Conservation (phyloP, 2,113 vertebrate species). For the Nibea albiflora region DNA sequence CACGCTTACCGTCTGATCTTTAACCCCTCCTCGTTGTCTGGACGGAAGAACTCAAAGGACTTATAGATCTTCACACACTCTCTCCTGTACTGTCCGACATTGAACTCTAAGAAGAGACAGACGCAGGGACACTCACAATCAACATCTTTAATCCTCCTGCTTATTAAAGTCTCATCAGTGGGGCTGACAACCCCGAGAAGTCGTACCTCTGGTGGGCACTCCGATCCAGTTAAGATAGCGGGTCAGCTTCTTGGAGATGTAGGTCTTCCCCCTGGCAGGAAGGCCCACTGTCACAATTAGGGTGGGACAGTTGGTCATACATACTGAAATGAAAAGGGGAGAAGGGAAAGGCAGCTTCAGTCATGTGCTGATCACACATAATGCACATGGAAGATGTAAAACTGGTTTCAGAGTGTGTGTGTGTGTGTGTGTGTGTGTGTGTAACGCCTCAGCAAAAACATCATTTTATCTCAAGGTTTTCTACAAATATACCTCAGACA, state of each 20-base stretch:
- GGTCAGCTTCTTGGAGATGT: conserved; percentile 98
- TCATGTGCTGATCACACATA: not conserved
- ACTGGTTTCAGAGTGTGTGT: not conserved
- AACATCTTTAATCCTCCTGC: not conserved
- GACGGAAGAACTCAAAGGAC: conserved; percentile 98
- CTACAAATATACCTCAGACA: not conserved
- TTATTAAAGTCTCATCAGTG: not conserved
- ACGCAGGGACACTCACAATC: not conserved
- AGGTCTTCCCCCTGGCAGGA: conserved; percentile 97
- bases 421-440: not conserved
- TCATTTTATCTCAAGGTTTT: not conserved
- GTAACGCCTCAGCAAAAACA: not conserved
- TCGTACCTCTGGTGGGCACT: conserved; percentile 93
- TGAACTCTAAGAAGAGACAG: conserved; percentile 88
- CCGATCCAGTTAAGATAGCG: conserved; percentile 99
- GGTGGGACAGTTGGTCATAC: conserved; percentile 98
- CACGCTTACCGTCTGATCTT: conserved; percentile 92
- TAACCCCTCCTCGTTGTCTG: conserved; percentile 96
- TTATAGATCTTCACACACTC: conserved; percentile 94
- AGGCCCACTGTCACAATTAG: conserved; percentile 98
- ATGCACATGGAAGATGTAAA: not conserved
- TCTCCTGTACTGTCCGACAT: conserved; percentile 97
- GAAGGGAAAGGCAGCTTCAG: not conserved
- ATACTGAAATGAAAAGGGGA: conserved; percentile 85
- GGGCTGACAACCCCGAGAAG: not conserved